Evolutionary conservation across 2,113 vertebrate species (phyloP).

Genomic region (Cercocebus atys): DNA sequence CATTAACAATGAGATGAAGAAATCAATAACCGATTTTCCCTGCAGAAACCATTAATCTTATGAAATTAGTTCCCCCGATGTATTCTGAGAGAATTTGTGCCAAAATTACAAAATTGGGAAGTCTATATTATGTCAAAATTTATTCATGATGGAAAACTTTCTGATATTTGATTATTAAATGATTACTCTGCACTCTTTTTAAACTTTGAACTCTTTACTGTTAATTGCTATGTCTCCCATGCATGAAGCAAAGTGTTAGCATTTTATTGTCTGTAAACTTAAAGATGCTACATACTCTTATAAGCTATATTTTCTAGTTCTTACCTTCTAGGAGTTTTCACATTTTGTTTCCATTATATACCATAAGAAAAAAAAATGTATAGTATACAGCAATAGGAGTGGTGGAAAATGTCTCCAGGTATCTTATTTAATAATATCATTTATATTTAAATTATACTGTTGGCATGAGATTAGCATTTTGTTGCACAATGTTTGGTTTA

Average conservation of each 20-base stretch:
- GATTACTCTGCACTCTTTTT: not conserved
- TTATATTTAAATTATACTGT: not conserved
- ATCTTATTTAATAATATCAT: not conserved
- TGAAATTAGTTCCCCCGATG: not conserved
- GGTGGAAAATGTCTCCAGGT: not conserved
- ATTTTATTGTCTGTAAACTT: not conserved
- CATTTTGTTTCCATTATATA: not conserved
- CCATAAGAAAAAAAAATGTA: not conserved
- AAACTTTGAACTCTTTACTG: not conserved
- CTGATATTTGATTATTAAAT: not conserved
- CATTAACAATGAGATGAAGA: conserved; percentile 23
- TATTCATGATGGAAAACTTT: not conserved
- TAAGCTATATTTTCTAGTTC: not conserved
- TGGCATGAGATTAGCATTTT: not conserved
- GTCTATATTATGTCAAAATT: conserved; percentile 4
- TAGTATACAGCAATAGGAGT: not conserved
- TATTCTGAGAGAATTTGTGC: not conserved
- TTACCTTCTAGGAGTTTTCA: not conserved
- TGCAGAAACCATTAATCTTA: not conserved
- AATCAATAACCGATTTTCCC: not conserved
- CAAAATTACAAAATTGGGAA: conserved; percentile 6
- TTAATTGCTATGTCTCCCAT: not conserved
- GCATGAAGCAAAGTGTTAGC: not conserved
- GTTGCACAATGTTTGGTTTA: not conserved
- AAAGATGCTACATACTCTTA: not conserved